phyloP scores from a whole-genome alignment of 2,888 invertebrate genomes.

The Lamproptera curius region DNA sequence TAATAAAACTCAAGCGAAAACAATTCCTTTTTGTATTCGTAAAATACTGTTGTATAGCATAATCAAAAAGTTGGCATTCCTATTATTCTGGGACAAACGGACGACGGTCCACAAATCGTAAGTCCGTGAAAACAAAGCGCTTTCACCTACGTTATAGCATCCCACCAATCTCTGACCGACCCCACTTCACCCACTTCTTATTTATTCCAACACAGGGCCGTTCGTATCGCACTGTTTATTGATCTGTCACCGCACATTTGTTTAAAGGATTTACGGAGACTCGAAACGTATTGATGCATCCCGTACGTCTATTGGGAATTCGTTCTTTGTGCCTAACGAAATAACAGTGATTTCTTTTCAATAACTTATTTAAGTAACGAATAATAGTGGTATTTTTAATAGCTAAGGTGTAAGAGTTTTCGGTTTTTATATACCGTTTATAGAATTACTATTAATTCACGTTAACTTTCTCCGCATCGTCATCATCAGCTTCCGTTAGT shows the following conservation, averaged over 20 bases:
- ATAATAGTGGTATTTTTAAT: no score
- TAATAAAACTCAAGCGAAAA: no score
- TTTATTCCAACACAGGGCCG: slow-evolving; percentile 53
- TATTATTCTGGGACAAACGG: not conserved
- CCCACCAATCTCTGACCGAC: slow-evolving; percentile 19
- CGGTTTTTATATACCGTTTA: no score
- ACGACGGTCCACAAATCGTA: not conserved
- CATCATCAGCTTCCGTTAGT: no score
- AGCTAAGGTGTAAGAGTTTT: no score
- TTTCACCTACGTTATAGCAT: not conserved
- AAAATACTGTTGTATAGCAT: no score
- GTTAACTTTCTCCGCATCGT: no score
- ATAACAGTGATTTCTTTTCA: no score
- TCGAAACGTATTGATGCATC: slow-evolving; percentile 34
- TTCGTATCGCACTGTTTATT: slow-evolving; percentile 43
- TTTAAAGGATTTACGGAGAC: slow-evolving; percentile 39
- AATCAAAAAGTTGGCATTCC: no score
- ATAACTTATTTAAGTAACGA: no score
- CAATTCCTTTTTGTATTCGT: not conserved
- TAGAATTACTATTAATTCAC: no score
- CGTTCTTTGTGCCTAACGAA: not conserved
- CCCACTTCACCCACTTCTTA: slow-evolving; percentile 31
- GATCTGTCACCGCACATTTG: slow-evolving; percentile 42
- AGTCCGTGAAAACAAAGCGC: not conserved
- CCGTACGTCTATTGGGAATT: slow-evolving; percentile 9